Base-by-base conservation (phyloP, 2,888 invertebrate species). In the Platycnemis pennipes region DNA sequence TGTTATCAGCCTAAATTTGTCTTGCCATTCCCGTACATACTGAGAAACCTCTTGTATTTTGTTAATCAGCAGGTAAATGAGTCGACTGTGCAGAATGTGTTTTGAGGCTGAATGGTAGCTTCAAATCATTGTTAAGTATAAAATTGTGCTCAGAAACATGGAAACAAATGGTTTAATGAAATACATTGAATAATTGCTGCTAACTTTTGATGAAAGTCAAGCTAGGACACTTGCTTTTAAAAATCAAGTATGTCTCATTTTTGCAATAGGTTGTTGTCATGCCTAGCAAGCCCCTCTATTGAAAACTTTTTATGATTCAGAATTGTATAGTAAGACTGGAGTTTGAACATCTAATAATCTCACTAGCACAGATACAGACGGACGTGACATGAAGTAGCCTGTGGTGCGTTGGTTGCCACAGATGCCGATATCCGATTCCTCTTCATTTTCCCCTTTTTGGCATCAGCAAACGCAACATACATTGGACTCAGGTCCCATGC, bases 321-420 rank as follows among this genome's bases (percentile, higher is more conserved):
- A 69, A 91, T 31, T 91, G 91, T 56, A 89, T 44, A 63, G 91
- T 69, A 91, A 91, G 91, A 91, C 91, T 91, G 91, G 91, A n/a
- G 69, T 69, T 69, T 45, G 63, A n/a, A 91, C 91, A 91, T 63
- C 63, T 16, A 69, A 26, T 91, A 91, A 63, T 42, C 91, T 91
- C 44, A 44, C 91, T 77, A 77, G 77, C 91, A 91, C 44, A 44
- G 56, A 63, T 63, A 44, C 63, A 91, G 42, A 91, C 44, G 91
- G 63, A 69, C 26, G 44, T 13, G 91, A 63, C 63, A 26, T 91
- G 44, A n/a, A 44, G 8, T 91, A 63, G 63, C 56, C 45, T 42
- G 91, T 91, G 44, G 69, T 91, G n/a, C 63, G 91, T 91, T 69
- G 44, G 44, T 91, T 63, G 63, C 63, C 91, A 91, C 91, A 44